Evolutionary conservation across 2,113 vertebrate species (phyloP), one percentile per base, ranked within the genome.

Genomic region (Cettia cetti): DNA sequence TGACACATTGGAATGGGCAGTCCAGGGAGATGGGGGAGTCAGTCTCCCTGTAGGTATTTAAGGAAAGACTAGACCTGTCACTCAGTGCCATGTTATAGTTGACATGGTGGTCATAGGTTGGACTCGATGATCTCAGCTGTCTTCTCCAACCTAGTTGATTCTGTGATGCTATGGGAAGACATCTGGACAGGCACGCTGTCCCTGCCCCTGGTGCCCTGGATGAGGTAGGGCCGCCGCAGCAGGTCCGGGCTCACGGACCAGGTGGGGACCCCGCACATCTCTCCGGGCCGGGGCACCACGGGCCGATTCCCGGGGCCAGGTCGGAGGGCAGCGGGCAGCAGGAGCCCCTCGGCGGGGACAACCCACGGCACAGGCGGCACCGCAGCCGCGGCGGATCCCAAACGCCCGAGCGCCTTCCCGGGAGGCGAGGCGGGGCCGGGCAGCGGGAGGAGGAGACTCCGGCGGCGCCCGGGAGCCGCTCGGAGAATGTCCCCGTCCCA

Each of bases 141-240:
- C 20, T 14, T 47, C 78, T 70, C 49, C 56, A 71, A 0, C 13
- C 40, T 2, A 3, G 35, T 0, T 5, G 24, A 11, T 49, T 23
- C 70, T 15, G 45, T 45, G 45, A 23, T 19, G 4, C 49, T 33
- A 0, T 6, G 40, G n/a, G 23, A 45, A 18, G 16, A 16, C 57
- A 37, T 9, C 8, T 4, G 49, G 17, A 13, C 68, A 31, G 33
- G 37, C 42, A 11, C 22, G 3, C 28, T n/a, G 47, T 26, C 30
- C 40, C 6, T 24, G 24, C 42, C 50, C 7, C 70, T 16, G 31
- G 31, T 11, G 44, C 61, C 42, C 20, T 7, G 35, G 16, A 0
- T 57, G 42, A 66, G 61, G 40, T 3, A 10, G 18, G 69, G 27
- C 49, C 27, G 31, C 31, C 15, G 15, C 45, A 12, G 31, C 45